Conservation (phyloP, 2,797 vertebrate genomes). For the Alfaro cultratus region DNA sequence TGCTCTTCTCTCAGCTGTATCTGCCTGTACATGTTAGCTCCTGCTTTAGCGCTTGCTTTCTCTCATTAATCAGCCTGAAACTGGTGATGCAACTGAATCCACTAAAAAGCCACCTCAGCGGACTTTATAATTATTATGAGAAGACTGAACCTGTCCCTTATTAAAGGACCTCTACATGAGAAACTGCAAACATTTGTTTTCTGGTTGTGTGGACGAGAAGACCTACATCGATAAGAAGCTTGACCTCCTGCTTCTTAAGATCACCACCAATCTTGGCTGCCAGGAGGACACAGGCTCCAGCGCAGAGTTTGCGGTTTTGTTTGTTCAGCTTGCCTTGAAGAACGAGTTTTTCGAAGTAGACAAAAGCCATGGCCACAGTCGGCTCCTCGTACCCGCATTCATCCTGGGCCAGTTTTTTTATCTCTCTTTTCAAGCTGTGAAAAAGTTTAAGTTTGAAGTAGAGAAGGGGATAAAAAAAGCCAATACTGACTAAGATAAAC, state of each 20-base stretch:
- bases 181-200: background rate
- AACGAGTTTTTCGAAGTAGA: constrained; percentile 99
- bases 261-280: constrained; percentile 97
- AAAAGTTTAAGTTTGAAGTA: background rate
- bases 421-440: constrained; percentile 93
- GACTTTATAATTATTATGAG: background rate
- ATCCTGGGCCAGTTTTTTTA: constrained; percentile 94
- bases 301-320: constrained; percentile 97
- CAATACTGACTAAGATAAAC: background rate
- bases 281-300: constrained; percentile 94
- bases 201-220: background rate
- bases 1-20: background rate
- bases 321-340: constrained; percentile 98
- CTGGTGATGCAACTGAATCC: background rate
- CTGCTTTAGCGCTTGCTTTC: background rate
- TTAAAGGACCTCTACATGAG: background rate
- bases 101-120: background rate
- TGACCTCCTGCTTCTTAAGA: constrained; percentile 97
- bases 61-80: background rate
- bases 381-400: constrained; percentile 96
- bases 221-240: constrained; percentile 94
- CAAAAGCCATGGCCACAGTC: constrained; percentile 98
- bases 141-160: background rate
- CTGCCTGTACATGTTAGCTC: background rate
- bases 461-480: background rate